Evolutionary conservation across 2,113 vertebrate genomes (phyloP).

Genomic region (Aepyceros melampus): DNA sequence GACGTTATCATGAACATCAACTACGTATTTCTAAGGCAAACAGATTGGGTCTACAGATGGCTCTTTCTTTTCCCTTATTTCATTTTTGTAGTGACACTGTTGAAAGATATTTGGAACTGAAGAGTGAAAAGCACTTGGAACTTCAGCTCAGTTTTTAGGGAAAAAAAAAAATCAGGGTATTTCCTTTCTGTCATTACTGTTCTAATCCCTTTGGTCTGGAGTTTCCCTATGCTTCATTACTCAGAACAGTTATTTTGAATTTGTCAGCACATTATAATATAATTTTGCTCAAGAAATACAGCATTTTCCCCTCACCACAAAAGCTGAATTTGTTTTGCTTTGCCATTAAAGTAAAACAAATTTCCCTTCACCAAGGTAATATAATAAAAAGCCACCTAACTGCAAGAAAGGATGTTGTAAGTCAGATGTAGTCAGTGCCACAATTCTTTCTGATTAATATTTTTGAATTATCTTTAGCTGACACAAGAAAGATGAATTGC

Average conservation of each 20-base stretch:
- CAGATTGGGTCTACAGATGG: not conserved
- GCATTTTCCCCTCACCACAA: not conserved
- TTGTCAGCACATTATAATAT: constrained; percentile 26
- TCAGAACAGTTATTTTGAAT: constrained; percentile 36
- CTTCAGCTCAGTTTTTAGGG: constrained; percentile 20
- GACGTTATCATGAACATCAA: not conserved
- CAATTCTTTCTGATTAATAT: constrained; percentile 34
- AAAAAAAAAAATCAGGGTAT: not conserved
- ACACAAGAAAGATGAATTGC: constrained; percentile 33
- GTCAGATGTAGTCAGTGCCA: not conserved
- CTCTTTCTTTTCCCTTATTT: constrained; percentile 20
- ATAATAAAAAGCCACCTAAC: not conserved
- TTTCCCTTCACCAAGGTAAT: not conserved
- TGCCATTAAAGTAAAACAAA: constrained; percentile 36
- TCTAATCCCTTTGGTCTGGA: constrained; percentile 11
- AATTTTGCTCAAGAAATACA: constrained; percentile 1
- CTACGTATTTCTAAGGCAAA: not conserved
- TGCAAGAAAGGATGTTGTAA: not conserved
- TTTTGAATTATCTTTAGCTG: constrained; percentile 26
- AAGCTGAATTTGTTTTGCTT: constrained; percentile 30
- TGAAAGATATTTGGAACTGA: constrained; percentile 39
- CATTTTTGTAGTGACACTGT: not conserved
- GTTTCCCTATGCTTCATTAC: constrained; percentile 13
- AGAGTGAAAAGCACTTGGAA: constrained; percentile 46
- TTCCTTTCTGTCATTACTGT: constrained; percentile 25